Percentiles rank a stretch among this genome's conserved stretches.
Evolutionary conservation across 2,797 vertebrate species (phyloP).

Genomic region (Acrossocheilus fasciatus): DNA sequence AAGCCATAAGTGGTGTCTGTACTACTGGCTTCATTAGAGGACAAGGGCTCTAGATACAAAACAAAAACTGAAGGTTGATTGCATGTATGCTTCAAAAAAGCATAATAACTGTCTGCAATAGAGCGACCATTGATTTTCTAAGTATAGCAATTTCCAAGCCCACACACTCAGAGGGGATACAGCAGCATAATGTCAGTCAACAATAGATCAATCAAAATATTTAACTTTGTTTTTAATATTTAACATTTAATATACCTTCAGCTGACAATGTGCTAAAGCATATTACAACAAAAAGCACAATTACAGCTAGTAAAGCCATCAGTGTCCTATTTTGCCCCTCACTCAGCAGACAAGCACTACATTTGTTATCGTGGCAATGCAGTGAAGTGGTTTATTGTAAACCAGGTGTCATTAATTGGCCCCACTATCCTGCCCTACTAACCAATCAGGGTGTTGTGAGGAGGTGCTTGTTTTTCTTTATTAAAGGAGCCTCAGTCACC

Average conservation of each 20-base stretch:
- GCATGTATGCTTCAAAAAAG: neutral
- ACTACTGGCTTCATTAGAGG: constrained; percentile 49
- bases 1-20: constrained; percentile 80
- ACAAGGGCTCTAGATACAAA: constrained; percentile 7
- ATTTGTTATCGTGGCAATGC: constrained; percentile 12
- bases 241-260: constrained; percentile 34
- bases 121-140: neutral
- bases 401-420: constrained; percentile 43
- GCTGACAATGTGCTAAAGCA: constrained; percentile 14
- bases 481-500: neutral
- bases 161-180: neutral
- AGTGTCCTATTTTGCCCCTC: neutral
- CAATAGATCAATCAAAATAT: neutral
- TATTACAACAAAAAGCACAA: constrained; percentile 20
- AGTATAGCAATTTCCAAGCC: neutral
- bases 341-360: neutral
- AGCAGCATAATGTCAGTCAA: neutral
- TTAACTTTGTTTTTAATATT: neutral
- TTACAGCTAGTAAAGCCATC: constrained; percentile 30
- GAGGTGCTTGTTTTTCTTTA: neutral
- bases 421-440: neutral
- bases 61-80: neutral
- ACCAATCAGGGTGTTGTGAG: neutral
- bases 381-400: neutral
- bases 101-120: neutral